Evolutionary conservation across 2,797 vertebrate species (phyloP), one percentile per base, ranked within the genome.

Genomic region (Diplodus sargus): DNA sequence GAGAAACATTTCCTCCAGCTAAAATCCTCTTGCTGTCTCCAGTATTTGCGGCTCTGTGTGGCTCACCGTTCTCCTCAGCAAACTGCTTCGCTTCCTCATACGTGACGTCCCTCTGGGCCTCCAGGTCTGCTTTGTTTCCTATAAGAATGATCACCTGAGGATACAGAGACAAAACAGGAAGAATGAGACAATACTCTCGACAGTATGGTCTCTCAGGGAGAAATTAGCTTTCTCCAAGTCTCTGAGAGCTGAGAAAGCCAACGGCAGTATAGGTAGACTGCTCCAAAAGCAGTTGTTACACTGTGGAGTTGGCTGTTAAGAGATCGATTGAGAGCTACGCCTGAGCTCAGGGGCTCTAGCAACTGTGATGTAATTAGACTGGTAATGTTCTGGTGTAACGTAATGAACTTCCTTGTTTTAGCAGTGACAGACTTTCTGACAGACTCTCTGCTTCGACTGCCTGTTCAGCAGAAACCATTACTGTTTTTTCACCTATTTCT

Each of bases 61-160:
- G n/a, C 95, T 83, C 92, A 99, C 98, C 98, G 2, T 99, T 99
- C 95, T 99, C 98, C 94, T 99, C 98, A 18, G 98, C 98, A 91
- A 99, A 99, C 93, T 99, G 98, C 93, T 99, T 99, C 43, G 98
- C 98, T 91, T 99, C 98, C 92, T 99, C 98, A 39, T 99, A 99
- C 9, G 98, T 99, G 85, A 99, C 98, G 86, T 99, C 98, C 82
- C 98, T 95, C 95, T 99, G 98, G 78, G 98, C 98, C 92, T 99
- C 98, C 92, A 99, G 93, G 85, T 99, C 98, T 22, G 97, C 98
- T 95, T 99, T 99, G 91, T 99, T 99, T 94, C 98, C 98, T 94
- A 99, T 99, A 87, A 99, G 97, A 93, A 99, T 99, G 93, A 99
- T 99, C 93, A 99, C 98, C 98, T 99, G 90, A 42, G 22, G 60